Percentiles rank a stretch among this genome's conserved stretches.
phyloP scores from a whole-genome alignment of 2,113 vertebrate species.

The Corythornis cristatus region DNA sequence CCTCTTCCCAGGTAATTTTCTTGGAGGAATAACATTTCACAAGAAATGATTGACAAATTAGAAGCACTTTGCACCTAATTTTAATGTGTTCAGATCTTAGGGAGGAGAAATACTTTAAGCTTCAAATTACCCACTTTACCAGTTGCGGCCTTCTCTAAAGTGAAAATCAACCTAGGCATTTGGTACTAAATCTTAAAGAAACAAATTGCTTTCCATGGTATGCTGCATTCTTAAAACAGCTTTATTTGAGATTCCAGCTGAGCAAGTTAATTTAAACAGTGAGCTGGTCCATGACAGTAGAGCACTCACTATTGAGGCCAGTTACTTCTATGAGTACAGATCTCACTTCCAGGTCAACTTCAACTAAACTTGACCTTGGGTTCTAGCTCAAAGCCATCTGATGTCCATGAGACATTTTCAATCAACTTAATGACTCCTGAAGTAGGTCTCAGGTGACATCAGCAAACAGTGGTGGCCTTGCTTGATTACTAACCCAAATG shows the following conservation, averaged over 20 bases:
- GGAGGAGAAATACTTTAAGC: constrained; percentile 74
- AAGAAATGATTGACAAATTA: constrained; percentile 80
- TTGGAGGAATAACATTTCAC: constrained; percentile 64
- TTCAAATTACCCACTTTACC: constrained; percentile 76
- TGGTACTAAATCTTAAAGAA: constrained; percentile 77
- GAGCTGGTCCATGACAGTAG: constrained; percentile 61
- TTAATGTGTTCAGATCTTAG: constrained; percentile 70
- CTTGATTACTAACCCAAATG: background rate
- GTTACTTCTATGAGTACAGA: background rate
- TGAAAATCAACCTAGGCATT: constrained; percentile 73
- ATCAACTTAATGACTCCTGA: background rate
- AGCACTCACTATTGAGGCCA: constrained; percentile 25
- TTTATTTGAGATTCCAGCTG: constrained; percentile 78
- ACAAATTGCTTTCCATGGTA: constrained; percentile 78
- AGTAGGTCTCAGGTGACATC: background rate
- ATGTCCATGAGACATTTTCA: background rate
- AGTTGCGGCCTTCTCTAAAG: constrained; percentile 74
- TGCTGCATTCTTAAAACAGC: constrained; percentile 73
- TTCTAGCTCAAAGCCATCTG: background rate
- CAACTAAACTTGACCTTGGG: background rate
- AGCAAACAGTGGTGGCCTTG: background rate
- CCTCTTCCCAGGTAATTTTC: constrained; percentile 72
- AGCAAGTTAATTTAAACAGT: constrained; percentile 72
- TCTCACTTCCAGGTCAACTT: background rate
- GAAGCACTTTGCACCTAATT: constrained; percentile 78